Conservation (phyloP, 1,140 invertebrate species). For the Habropoda laboriosa region DNA sequence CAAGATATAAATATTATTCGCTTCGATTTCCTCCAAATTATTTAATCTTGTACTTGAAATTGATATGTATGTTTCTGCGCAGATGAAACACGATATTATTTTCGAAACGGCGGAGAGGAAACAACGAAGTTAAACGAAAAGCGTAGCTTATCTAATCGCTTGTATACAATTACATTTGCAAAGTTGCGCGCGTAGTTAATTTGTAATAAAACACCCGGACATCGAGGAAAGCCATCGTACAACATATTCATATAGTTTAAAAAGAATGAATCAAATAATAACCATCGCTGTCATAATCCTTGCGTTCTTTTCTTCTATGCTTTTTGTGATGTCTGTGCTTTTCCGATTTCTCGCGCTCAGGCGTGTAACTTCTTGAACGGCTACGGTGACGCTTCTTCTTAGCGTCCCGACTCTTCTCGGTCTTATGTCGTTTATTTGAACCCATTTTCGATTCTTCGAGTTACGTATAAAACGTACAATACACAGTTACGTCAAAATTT, state of each 20-base stretch:
- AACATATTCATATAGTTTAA: slow-evolving; percentile 24
- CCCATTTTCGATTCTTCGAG: slow-evolving; percentile 78
- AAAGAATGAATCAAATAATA: slow-evolving; percentile 49
- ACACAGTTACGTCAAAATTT: background rate
- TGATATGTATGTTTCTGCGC: slow-evolving; percentile 17
- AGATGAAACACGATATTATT: slow-evolving; percentile 24
- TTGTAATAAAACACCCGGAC: background rate
- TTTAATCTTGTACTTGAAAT: slow-evolving; percentile 41
- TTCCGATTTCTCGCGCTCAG: slow-evolving; percentile 80
- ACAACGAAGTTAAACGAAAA: background rate
- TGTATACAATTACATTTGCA: slow-evolving; percentile 5
- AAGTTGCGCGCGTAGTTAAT: background rate
- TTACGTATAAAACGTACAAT: background rate
- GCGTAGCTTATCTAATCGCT: background rate
- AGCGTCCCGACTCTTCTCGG: slow-evolving; percentile 81
- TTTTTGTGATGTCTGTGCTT: slow-evolving; percentile 85
- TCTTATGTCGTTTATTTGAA: slow-evolving; percentile 83
- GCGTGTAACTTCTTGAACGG: slow-evolving; percentile 79
- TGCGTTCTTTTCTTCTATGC: slow-evolving; percentile 84
- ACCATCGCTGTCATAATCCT: slow-evolving; percentile 84
- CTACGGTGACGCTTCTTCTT: slow-evolving; percentile 82
- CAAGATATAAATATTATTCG: slow-evolving; percentile 42
- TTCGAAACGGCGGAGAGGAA: background rate
- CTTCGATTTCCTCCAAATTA: slow-evolving; percentile 34
- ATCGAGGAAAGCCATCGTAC: background rate